Base-by-base conservation (phyloP, 2,113 vertebrate genomes). In the Promerops cafer region DNA sequence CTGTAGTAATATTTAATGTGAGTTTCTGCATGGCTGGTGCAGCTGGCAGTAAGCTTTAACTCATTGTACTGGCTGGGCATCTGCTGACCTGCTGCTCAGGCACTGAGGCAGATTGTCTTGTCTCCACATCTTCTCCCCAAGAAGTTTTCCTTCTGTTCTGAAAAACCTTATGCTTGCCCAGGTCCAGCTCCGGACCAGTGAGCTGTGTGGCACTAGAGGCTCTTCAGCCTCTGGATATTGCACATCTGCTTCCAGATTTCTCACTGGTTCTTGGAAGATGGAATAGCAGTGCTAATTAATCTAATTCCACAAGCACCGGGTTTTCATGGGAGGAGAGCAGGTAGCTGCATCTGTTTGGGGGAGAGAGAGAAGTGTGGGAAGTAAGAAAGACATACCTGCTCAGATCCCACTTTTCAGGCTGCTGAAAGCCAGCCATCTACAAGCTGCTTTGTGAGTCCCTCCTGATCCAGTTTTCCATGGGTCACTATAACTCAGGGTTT, bases 21-120 rank as follows among this genome's bases (percentile, higher is more conserved):
- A 90, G 79, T 94, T 96, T 95, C 96, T 96, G 96, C 96, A 64
- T 77, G 93, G 94, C 33, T 92, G 92, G 42, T 69, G 60, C 95
- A 86, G 72, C 76, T 91, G 91, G 91, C 89, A 88, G 53, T 28
- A 18, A 89, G 74, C 86, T 90, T 23, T 61, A 77, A 83, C 82
- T 80, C 60, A 11, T 54, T 45, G 30, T 60, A 4, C 64, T 63
- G 88, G 88, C 94, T 72, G 86, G 87, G 89, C 79, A 87, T 75
- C 53, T 88, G 82, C 76, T 0, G 1, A 49, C 13, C 10, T 87
- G 77, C 86, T 89, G 53, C 49, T 91, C 33, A 47, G 82, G 64
- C 93, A 61, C 69, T 23, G 47, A 74, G 82, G 50, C 70, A 27
- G 77, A 60, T 77, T 53, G 60, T 81, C 60, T 75, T 13, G 2